Evolutionary conservation across 2,113 vertebrate genomes (phyloP), one percentile per base, ranked within the genome.

Genomic region (Salminus brasiliensis): DNA sequence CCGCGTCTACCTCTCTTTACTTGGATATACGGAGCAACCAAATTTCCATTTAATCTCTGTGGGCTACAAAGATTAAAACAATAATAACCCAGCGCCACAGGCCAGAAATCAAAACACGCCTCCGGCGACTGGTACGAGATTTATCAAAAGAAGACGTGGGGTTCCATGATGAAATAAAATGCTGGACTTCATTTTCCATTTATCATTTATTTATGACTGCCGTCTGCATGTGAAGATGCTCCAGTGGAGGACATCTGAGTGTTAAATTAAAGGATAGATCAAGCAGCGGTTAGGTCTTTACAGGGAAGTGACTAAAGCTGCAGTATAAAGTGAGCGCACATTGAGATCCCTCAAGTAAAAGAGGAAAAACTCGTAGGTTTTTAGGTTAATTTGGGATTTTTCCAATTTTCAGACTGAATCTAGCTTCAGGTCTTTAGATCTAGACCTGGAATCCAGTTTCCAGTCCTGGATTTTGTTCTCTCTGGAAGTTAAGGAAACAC

Each of bases 41-140:
- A 34, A 75, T 71, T 76, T 55, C 66, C 67, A 71, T 70, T 65
- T 55, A 53, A 76, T 76, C 55, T 70, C 55, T 47, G 15, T 7
- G 13, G 72, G 53, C 79, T 77, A 85, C 81, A 72, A 73, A 79
- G 75, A 88, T 78, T 80, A 84, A 83, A 87, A 83, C 57, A 71
- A 81, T 80, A 85, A 82, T 57, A 83, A 83, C 85, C 49, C 62
- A 41, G 30, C 49, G 68, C 73, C 78, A 76, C 74, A 60, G 11
- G 68, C 72, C 75, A 72, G 45, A n/a, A 78, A 80, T 57, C 45
- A 47, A 57, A 72, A 81, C 27, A n/a, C 30, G 74, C 60, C 82
- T 70, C 15, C 55, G 13, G 36, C 71, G 60, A 60, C 68, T 12
- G 29, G 30, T 9, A 49, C 34, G 69, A 62, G 70, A 13, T 74